phyloP scores from a whole-genome alignment of 2,888 invertebrate genomes.

The Epinotia nisella region DNA sequence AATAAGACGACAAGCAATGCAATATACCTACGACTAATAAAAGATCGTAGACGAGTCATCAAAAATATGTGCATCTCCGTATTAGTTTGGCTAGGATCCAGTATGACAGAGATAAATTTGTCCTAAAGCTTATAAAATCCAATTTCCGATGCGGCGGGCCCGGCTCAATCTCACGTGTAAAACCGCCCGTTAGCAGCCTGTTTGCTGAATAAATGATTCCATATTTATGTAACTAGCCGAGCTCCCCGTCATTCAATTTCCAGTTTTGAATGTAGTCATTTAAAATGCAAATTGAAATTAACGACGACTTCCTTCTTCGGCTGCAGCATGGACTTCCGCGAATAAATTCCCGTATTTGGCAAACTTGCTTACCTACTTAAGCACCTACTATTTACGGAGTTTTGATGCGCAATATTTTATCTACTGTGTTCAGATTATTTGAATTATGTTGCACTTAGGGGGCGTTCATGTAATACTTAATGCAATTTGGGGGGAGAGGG shows the following conservation, averaged over 20 bases:
- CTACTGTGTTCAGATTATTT: background rate
- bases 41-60: conserved; percentile 3
- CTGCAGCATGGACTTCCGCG: conserved; percentile 24
- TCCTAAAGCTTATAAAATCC: conserved; percentile 43
- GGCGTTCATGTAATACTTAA: too few relatives aligned
- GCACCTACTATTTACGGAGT: conserved; percentile 20
- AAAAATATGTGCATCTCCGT: conserved; percentile 6
- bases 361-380: conserved; percentile 28
- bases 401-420: background rate
- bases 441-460: too few relatives aligned
- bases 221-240: conserved; percentile 38
- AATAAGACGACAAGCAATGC: background rate
- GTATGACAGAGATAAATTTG: conserved; percentile 35
- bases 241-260: conserved; percentile 27
- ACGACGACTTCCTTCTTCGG: conserved; percentile 30
- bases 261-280: conserved; percentile 41
- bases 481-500: too few relatives aligned
- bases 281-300: conserved; percentile 42
- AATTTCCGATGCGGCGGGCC: conserved; percentile 35
- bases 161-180: conserved; percentile 38
- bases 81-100: conserved; percentile 40
- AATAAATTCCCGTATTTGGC: conserved; percentile 33
- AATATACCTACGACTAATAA: conserved; percentile 1
- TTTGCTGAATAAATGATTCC: conserved; percentile 37
- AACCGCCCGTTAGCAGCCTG: conserved; percentile 28